phyloP scores from a whole-genome alignment of 2,888 invertebrate genomes.

The Drosophila seclusa region DNA sequence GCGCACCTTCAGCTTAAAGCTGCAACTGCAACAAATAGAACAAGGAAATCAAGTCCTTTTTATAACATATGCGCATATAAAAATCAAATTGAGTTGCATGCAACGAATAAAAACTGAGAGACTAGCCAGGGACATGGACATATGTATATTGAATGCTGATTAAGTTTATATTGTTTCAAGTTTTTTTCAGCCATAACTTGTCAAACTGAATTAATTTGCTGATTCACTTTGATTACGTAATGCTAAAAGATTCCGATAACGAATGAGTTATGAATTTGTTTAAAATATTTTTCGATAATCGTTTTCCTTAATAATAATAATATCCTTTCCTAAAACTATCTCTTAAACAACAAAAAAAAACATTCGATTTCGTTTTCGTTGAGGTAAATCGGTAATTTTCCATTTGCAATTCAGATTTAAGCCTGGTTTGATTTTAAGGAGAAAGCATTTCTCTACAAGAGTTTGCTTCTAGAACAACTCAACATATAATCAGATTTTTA shows the following conservation, averaged over 20 bases:
- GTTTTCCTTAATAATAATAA: too few relatives aligned
- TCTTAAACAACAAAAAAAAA: neutral
- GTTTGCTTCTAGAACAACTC: neutral
- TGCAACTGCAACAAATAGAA: slow-evolving; percentile 4
- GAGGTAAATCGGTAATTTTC: neutral
- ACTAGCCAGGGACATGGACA: neutral
- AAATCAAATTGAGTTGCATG: slow-evolving; percentile 21
- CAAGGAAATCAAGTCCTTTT: slow-evolving; percentile 4
- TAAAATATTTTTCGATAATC: neutral
- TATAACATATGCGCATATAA: neutral
- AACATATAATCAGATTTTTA: neutral
- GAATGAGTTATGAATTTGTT: neutral
- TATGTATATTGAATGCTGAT: neutral
- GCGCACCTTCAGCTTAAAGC: slow-evolving; percentile 27
- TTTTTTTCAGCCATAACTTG: neutral
- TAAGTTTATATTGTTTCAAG: neutral
- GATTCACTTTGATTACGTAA: neutral
- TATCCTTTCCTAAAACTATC: neutral
- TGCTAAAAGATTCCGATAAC: neutral
- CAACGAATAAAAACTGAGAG: neutral
- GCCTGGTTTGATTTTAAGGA: neutral
- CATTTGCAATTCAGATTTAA: neutral
- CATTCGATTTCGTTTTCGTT: too few relatives aligned
- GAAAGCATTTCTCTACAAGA: neutral
- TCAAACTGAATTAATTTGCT: neutral